Base-by-base conservation (phyloP, 2,888 invertebrate species). In the Muscina levida region DNA sequence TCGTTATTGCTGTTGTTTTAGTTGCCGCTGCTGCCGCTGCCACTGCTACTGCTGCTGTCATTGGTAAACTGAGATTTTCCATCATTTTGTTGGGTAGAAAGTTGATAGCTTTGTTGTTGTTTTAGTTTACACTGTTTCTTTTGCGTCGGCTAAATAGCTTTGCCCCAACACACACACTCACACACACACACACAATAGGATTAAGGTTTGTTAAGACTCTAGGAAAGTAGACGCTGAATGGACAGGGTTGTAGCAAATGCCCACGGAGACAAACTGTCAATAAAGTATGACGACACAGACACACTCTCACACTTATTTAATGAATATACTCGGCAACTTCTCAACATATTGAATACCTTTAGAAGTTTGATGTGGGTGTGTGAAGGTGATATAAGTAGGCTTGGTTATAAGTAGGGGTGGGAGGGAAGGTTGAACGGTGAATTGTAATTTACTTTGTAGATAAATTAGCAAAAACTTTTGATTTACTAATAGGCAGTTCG, bases 201-300 rank as follows among this genome's bases (percentile, higher is more conserved):
- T 44, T 51, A 8, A 8, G 11, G 13, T 53, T 22, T 24, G 24
- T 22, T 24, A 22, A 31, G 8, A 31, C 31, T n/a, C n/a, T n/a
- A 48, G 48, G 48, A 24, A 22, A 24, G 10, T 22, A 22, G 24
- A 53, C 17, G 13, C 22, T 24, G 53, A 53, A 24, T 31, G 31
- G 8, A 31, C 3, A 31, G 4, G 8, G 31, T 31, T 5, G 8
- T 31, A 24, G n/a, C 53, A 53, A 53, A 8, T 53, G 57, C 37
- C 66, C 71, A 71, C 62, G 37, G 73, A 77, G 42, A 77, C 77
- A 75, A 72, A 57, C 67, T 74, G 77, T 75, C 77, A 77, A 77
- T 81, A 77, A 44, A 46, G 68, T 74, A 56, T 73, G 53, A 72
- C 56, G 19, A 56, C 44, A 51, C 37, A 4, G 8, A 67, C 67